A percentile compares a stretch with the other conserved stretches of the same genome.
Evolutionary conservation across 2,888 invertebrate species (phyloP).

Genomic region (Mesorhabditis belari): DNA sequence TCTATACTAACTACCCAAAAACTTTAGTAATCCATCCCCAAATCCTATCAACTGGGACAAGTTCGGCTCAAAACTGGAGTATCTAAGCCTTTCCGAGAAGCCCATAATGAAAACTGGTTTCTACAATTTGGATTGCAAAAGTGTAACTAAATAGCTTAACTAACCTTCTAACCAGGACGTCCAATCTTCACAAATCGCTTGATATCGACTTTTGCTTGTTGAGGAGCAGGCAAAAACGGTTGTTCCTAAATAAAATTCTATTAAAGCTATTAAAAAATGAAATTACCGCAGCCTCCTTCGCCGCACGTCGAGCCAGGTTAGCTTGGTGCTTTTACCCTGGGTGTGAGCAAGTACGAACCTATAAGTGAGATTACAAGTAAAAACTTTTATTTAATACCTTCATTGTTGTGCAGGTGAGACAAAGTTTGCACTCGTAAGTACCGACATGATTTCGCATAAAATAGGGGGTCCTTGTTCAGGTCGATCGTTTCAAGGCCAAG

Average conservation of each 20-base stretch:
- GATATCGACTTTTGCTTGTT: constrained; percentile 78
- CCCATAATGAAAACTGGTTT: too few species aligned
- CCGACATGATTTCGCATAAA: constrained; percentile 99
- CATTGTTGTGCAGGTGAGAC: constrained; percentile 98
- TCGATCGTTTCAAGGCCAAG: constrained; percentile 96
- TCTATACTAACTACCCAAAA: too few species aligned
- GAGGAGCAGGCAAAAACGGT: constrained; percentile 64
- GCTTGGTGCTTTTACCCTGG: constrained; percentile 99
- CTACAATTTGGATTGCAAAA: too few species aligned
- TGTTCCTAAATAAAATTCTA: constrained; percentile 73
- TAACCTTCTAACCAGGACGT: constrained; percentile 81
- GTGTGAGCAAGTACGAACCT: constrained; percentile 95
- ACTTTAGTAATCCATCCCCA: too few species aligned
- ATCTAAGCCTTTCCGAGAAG: too few species aligned
- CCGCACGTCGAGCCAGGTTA: constrained; percentile 90
- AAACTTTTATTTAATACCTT: constrained; percentile 22
- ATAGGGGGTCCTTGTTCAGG: constrained; percentile 97
- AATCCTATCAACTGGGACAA: too few species aligned
- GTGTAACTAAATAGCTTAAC: not conserved
- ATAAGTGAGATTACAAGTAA: constrained; percentile 55
- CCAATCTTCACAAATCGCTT: constrained; percentile 99
- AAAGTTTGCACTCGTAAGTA: constrained; percentile 95
- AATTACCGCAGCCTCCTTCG: constrained; percentile 67
- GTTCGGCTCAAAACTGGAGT: too few species aligned
- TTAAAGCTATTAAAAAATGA: too few species aligned